phyloP scores from a whole-genome alignment of 35 echinoderm and acorn worm genomes.

The Diadema setosum region DNA sequence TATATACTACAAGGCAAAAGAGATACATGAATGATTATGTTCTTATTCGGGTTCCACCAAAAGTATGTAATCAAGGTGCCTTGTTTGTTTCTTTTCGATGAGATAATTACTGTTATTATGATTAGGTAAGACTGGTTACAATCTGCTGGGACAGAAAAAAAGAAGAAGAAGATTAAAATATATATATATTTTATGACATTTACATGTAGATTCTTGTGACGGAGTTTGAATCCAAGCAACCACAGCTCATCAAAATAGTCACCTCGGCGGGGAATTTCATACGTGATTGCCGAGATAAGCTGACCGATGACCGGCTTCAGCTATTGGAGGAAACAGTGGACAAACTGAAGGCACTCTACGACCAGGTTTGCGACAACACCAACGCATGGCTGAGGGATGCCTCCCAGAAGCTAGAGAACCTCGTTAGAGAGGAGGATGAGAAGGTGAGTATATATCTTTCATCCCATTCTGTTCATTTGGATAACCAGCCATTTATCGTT shows the following conservation, averaged over 20 bases:
- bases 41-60: too few species aligned
- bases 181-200: too few species aligned
- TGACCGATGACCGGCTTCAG: constrained; percentile 64
- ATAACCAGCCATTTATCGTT: too few species aligned
- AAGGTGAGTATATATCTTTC: constrained; percentile 79
- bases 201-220: background rate
- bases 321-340: constrained; percentile 73
- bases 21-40: too few species aligned
- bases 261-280: constrained; percentile 81
- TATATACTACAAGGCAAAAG: too few species aligned
- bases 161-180: too few species aligned
- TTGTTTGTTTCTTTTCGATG: too few species aligned
- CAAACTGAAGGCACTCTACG: constrained; percentile 61
- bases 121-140: too few species aligned
- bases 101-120: too few species aligned
- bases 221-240: constrained; percentile 64
- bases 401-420: constrained; percentile 40
- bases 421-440: constrained; percentile 76
- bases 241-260: constrained; percentile 69
- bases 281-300: constrained; percentile 58
- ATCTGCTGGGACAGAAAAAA: too few species aligned
- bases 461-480: too few species aligned
- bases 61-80: too few species aligned
- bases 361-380: constrained; percentile 50
- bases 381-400: constrained; percentile 64